phyloP scores from a whole-genome alignment of 2,888 invertebrate genomes.

The Anaspis maculata region DNA sequence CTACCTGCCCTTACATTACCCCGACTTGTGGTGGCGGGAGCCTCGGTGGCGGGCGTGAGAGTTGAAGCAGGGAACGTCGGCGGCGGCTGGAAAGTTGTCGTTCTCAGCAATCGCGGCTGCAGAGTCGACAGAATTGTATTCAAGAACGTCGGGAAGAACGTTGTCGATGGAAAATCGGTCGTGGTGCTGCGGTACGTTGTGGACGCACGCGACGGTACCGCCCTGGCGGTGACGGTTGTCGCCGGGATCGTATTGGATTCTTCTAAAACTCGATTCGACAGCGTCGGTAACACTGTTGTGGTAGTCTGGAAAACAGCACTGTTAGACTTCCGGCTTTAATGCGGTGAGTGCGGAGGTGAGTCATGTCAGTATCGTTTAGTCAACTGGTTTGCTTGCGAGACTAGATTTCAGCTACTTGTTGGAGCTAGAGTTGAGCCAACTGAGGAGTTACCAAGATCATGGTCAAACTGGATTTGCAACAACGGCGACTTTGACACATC shows the following conservation, averaged over 20 bases:
- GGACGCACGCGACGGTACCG: constrained; percentile 4
- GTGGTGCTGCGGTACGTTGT: constrained; percentile 33
- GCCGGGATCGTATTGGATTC: constrained; percentile 9
- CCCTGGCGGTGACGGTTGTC: constrained; percentile 6
- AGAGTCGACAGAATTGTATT: constrained; percentile 18
- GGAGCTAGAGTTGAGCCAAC: too few species aligned
- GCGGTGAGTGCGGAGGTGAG: constrained; percentile 8
- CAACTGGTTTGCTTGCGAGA: too few species aligned
- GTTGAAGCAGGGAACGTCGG: constrained; percentile 9
- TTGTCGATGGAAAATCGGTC: constrained; percentile 30
- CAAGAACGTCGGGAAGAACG: constrained; percentile 25
- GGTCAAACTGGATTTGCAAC: too few species aligned
- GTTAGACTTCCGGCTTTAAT: constrained; percentile 18
- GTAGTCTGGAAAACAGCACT: constrained; percentile 11
- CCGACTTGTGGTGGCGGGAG: too few species aligned
- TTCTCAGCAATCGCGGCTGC: constrained; percentile 15
- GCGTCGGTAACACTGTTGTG: constrained; percentile 13
- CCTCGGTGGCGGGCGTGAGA: not conserved
- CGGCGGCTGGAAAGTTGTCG: constrained; percentile 5
- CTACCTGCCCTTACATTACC: too few species aligned
- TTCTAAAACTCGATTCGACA: constrained; percentile 14
- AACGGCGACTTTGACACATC: too few species aligned
- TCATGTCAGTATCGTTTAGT: too few species aligned
- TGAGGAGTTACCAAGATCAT: too few species aligned
- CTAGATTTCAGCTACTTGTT: too few species aligned